Percentiles rank a stretch among this genome's conserved stretches.
Conservation (phyloP, 2,797 vertebrate species). For the Coluber constrictor region DNA sequence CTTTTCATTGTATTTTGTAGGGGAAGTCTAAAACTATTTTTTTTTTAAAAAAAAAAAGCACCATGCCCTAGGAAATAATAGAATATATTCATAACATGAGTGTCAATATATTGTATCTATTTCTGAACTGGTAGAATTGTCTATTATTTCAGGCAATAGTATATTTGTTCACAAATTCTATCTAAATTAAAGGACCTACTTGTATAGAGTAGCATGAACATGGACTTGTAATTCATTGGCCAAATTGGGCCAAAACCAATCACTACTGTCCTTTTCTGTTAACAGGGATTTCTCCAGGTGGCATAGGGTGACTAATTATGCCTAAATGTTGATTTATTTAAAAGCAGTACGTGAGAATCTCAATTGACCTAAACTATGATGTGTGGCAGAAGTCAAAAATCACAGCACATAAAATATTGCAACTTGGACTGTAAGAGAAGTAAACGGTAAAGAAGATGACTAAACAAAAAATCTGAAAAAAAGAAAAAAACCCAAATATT, state of each 20-base stretch:
- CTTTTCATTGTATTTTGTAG: background rate
- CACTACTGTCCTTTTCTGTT: background rate
- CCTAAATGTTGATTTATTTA: background rate
- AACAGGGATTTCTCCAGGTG: background rate
- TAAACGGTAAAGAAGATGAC: background rate
- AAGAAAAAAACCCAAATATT: background rate
- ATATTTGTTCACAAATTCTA: background rate
- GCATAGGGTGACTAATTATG: background rate
- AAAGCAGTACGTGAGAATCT: background rate
- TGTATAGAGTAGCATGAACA: background rate
- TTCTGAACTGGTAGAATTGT: background rate
- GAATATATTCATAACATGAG: background rate
- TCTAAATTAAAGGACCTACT: background rate
- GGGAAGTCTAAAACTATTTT: background rate
- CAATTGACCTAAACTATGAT: background rate
- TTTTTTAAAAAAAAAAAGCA: background rate
- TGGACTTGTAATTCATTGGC: background rate
- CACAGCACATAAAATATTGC: background rate
- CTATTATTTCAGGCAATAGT: background rate
- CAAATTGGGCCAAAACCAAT: background rate
- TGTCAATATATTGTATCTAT: background rate
- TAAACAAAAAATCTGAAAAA: background rate
- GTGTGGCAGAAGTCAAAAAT: background rate
- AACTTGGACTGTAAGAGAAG: background rate
- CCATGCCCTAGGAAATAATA: background rate